These are phyloP conservation scores for Galeruca laticollis DNA, from an alignment of 2,888 invertebrate species.

Conservation along the genomic window DNA sequence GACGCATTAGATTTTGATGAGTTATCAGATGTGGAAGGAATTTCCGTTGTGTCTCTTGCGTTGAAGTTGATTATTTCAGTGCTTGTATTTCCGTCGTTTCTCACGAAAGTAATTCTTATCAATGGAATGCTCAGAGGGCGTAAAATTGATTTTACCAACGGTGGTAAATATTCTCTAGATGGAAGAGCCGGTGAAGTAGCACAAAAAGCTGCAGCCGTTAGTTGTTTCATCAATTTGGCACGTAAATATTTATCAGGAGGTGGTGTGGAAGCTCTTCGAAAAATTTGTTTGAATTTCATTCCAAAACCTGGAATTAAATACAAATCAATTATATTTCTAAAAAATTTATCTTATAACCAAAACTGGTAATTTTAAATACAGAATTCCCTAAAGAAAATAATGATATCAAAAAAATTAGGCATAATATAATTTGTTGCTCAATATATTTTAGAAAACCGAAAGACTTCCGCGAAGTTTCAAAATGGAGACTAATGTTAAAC, in stretches of 20 bases:
- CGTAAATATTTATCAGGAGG: slow-evolving; percentile 63
- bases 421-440: too few species aligned
- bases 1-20: neutral
- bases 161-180: slow-evolving; percentile 67
- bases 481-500: too few species aligned
- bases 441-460: too few species aligned
- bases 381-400: too few species aligned
- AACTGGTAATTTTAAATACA: too few species aligned
- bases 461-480: too few species aligned
- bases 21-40: neutral
- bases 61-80: neutral
- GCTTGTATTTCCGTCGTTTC: slow-evolving; percentile 54
- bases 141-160: slow-evolving; percentile 71
- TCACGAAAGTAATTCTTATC: slow-evolving; percentile 67
- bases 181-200: slow-evolving; percentile 73
- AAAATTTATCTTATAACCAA: too few species aligned
- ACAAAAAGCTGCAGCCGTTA: slow-evolving; percentile 73
- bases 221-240: slow-evolving; percentile 70
- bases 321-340: too few species aligned
- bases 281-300: slow-evolving; percentile 71
- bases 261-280: slow-evolving; percentile 70
- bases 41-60: neutral
- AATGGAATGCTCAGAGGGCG: slow-evolving; percentile 72
- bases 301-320: slow-evolving; percentile 66
- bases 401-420: too few species aligned